Evolutionary conservation across 2,113 vertebrate species (phyloP), one percentile per base, ranked within the genome.

Genomic region (Protobothrops flavoviridis): DNA sequence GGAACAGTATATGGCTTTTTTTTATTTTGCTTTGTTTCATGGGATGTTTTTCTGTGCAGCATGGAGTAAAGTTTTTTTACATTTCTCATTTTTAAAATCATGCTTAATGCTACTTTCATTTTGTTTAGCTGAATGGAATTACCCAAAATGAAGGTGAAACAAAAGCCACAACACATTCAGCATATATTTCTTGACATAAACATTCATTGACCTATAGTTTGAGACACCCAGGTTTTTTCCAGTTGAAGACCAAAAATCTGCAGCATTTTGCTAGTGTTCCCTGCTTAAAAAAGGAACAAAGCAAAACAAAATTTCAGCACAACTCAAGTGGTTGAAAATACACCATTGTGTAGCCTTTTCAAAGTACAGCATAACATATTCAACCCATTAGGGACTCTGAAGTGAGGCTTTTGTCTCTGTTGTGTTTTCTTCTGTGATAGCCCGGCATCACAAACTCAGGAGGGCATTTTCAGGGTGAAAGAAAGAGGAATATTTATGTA

Each of bases 301-400:
- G 8, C 33, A 21, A 3, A 43, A 43, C 17, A 4, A 81, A 43
- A 81, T 43, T 81, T 81, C 26, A 74, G 90, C 21, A 29, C 48
- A 95, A 89, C 93, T 96, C 94, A 95, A 89, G 55, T 57, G 59
- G 91, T 92, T 96, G 94, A 92, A 93, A 96, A 95, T 94, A 95
- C 91, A 91, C 89, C 88, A 52, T 50, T 17, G 55, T 90, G 61
- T 56, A 39, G 20, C 17, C 20, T 88, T 33, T 23, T 39, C 50
- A 56, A 50, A 87, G 45, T 39, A 39, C 69, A 86, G 91, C 52
- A 93, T 95, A 91, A 92, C 43, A 11, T 48, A 91, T 93, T 24
- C 26, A 81, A 64, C 81, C 94, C 94, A 87, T 95, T 96, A 97
- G 93, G 92, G 93, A 96, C 88, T 91, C 55, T 90, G 96, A 26